Conservation (phyloP, 2,797 vertebrate genomes). For the Bovichtus diacanthus region DNA sequence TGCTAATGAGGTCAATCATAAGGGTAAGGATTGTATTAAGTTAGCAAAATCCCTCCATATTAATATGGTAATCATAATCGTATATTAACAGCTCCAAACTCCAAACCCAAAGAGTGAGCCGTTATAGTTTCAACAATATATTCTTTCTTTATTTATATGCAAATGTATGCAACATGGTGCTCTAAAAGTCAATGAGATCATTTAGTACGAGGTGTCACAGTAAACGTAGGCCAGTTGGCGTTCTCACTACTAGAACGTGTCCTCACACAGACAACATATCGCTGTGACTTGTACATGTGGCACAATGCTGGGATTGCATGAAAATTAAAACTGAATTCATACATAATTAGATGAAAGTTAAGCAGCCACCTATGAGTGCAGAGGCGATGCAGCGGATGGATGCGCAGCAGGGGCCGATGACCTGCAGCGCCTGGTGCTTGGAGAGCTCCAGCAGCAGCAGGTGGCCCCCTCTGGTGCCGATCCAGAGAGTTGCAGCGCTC, state of each 20-base stretch:
- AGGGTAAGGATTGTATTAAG: not conserved
- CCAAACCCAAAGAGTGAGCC: not conserved
- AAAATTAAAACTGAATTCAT: not conserved
- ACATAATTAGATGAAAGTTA: not conserved
- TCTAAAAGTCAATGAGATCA: not conserved
- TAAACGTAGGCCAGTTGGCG: not conserved
- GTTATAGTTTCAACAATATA: not conserved
- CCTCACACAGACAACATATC: not conserved
- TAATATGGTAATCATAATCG: not conserved
- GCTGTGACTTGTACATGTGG: not conserved
- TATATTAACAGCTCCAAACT: not conserved
- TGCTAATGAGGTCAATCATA: not conserved
- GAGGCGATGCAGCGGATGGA: conserved; percentile 89
- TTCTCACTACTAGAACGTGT: not conserved
- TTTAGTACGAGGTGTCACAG: not conserved
- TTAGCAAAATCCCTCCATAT: not conserved
- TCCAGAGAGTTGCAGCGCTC: conserved; percentile 91
- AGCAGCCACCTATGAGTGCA: conserved; percentile 84
- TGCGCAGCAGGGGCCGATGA: conserved; percentile 85
- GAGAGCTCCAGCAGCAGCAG: conserved; percentile 92
- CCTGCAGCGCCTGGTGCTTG: conserved; percentile 86
- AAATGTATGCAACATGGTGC: not conserved
- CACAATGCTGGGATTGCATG: too few relatives aligned
- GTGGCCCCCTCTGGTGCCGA: conserved; percentile 93
- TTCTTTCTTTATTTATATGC: not conserved